Percentiles rank a stretch among this genome's conserved stretches.
phyloP scores from a whole-genome alignment of 53 echinoderm and acorn worm genomes.

The Arbacia lixula region DNA sequence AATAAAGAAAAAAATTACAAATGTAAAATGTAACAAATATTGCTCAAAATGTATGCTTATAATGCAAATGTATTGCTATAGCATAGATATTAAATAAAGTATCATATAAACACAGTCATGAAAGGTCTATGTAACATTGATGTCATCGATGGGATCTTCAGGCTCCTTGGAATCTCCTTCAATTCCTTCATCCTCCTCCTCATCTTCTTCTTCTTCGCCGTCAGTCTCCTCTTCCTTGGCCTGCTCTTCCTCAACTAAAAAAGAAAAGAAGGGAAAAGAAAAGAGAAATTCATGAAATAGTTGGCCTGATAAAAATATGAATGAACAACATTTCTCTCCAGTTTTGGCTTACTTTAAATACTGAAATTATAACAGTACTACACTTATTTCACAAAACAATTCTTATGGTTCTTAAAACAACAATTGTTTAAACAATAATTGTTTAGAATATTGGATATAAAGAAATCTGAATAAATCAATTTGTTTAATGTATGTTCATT shows the following conservation, averaged over 20 bases:
- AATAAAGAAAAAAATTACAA: slow-evolving; percentile 4
- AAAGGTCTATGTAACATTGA: slow-evolving; percentile 44
- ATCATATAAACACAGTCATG: too few species aligned
- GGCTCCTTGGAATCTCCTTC: background rate
- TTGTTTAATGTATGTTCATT: too few species aligned
- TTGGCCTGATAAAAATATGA: slow-evolving; percentile 16
- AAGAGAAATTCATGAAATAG: slow-evolving; percentile 8
- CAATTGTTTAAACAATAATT: background rate
- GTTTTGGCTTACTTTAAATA: background rate
- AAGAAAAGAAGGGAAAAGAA: background rate
- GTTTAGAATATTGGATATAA: slow-evolving; percentile 1
- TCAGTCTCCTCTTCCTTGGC: background rate
- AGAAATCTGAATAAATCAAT: background rate
- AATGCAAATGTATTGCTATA: too few species aligned
- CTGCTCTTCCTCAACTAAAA: slow-evolving; percentile 26
- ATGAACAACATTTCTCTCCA: too few species aligned
- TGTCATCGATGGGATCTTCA: slow-evolving; percentile 44
- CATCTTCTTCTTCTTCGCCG: background rate
- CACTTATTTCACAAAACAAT: slow-evolving; percentile 2
- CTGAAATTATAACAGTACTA: slow-evolving; percentile 8
- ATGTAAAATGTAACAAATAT: too few species aligned
- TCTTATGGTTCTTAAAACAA: background rate
- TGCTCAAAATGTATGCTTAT: too few species aligned
- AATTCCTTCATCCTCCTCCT: slow-evolving; percentile 8
- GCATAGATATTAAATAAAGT: too few species aligned